phyloP scores from a whole-genome alignment of 2,797 vertebrate species.

The Lutjanus campechanus region DNA sequence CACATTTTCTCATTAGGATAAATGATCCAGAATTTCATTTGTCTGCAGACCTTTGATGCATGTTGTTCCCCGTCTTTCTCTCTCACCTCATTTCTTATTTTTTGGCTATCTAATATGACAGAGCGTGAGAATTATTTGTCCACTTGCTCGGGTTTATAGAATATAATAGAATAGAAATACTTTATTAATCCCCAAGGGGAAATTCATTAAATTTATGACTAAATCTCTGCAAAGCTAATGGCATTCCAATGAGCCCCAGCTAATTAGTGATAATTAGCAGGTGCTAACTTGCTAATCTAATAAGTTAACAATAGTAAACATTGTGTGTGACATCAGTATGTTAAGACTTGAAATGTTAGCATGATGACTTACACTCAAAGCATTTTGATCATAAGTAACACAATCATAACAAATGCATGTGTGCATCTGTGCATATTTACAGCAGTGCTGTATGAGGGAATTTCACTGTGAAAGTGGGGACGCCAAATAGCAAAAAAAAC shows the following conservation, averaged over 20 bases:
- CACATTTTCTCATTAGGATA: not conserved
- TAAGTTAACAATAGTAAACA: not conserved
- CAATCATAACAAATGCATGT: no score
- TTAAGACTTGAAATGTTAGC: not conserved
- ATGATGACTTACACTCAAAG: no score
- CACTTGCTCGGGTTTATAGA: no score
- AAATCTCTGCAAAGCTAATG: not conserved
- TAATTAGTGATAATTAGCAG: not conserved
- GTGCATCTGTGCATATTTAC: no score
- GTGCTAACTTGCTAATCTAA: not conserved
- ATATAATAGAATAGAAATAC: no score
- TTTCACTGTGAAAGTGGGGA: no score
- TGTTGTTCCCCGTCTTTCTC: not conserved
- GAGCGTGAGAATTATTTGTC: not conserved
- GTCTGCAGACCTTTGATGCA: not conserved
- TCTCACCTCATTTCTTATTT: not conserved
- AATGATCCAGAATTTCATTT: not conserved
- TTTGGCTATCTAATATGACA: not conserved
- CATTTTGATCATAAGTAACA: no score
- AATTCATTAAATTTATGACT: no score
- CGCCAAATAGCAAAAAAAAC: no score
- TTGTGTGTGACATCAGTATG: no score
- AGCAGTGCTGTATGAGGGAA: no score
- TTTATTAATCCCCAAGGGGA: no score
- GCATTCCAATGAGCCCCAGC: not conserved